Evolutionary conservation across 2,797 vertebrate species (phyloP).

Genomic region (Sebastes trivittatus): DNA sequence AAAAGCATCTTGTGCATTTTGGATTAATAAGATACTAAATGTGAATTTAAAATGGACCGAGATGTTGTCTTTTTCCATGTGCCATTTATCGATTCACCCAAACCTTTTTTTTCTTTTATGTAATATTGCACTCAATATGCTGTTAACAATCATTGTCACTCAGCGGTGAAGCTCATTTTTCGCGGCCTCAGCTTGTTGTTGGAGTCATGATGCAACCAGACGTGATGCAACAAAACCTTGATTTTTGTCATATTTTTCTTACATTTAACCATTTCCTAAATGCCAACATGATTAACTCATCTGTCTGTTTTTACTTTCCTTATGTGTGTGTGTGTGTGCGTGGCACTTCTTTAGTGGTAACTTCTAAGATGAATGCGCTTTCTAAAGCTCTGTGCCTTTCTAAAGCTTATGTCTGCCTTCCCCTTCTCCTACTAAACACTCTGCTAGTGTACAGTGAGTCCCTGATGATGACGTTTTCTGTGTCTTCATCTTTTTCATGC

Average conservation of each 20-base stretch:
- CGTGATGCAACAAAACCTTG: constrained; percentile 33
- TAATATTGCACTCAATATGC: constrained; percentile 61
- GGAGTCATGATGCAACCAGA: constrained; percentile 26
- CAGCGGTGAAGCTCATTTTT: constrained; percentile 20
- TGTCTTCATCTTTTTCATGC: constrained; percentile 32
- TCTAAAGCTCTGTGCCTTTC: constrained; percentile 85
- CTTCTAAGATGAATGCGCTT: constrained; percentile 65
- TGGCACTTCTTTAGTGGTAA: constrained; percentile 70
- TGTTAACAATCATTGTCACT: constrained; percentile 57
- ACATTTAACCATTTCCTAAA: constrained; percentile 24
- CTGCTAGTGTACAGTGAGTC: constrained; percentile 31
- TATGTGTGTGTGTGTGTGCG: constrained; percentile 5
- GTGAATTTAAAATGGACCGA: constrained; percentile 59
- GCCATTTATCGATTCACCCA: constrained; percentile 66
- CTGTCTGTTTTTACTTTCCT: constrained; percentile 36
- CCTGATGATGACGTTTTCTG: constrained; percentile 11
- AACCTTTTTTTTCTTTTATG: constrained; percentile 48
- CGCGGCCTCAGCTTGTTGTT: constrained; percentile 21
- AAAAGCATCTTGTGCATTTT: constrained; percentile 58
- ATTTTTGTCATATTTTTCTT: constrained; percentile 37
- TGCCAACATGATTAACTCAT: constrained; percentile 57
- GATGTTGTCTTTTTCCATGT: constrained; percentile 53
- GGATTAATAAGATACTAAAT: constrained; percentile 69
- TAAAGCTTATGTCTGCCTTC: constrained; percentile 76
- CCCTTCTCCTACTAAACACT: constrained; percentile 24